phyloP scores from a whole-genome alignment of 2,797 vertebrate species.

The Pseudochaenichthys georgianus region DNA sequence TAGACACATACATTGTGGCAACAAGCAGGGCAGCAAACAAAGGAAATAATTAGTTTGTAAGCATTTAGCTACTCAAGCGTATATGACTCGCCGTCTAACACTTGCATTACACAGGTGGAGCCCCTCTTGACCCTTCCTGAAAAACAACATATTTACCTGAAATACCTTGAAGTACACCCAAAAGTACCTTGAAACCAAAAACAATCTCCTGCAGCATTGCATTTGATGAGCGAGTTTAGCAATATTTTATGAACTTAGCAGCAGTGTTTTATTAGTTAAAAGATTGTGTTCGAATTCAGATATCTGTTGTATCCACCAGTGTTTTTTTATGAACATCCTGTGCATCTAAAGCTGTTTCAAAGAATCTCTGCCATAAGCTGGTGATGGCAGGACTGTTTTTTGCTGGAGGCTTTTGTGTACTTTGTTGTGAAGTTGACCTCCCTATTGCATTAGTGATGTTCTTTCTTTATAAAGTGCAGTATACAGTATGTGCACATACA shows the following conservation, averaged over 20 bases:
- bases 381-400: slow-evolving; percentile 36
- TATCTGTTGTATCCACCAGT: slow-evolving; percentile 14
- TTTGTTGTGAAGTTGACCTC: not conserved
- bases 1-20: not conserved
- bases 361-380: slow-evolving; percentile 8
- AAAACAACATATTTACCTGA: no score
- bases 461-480: not conserved
- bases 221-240: slow-evolving; percentile 8
- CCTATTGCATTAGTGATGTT: not conserved
- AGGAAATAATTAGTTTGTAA: no score
- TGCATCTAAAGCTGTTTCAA: slow-evolving; percentile 14
- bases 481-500: slow-evolving; percentile 6
- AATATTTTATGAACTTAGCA: not conserved
- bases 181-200: not conserved
- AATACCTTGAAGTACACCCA: no score
- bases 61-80: no score
- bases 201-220: not conserved
- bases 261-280: not conserved
- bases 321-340: slow-evolving; percentile 20
- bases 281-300: not conserved
- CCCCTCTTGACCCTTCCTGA: not conserved
- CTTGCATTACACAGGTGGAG: not conserved
- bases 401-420: slow-evolving; percentile 35
- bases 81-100: no score
- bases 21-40: no score